Percentiles rank a stretch among this genome's conserved stretches.
phyloP scores from a whole-genome alignment of 1,140 invertebrate genomes.

The Neuroterus valhalla region DNA sequence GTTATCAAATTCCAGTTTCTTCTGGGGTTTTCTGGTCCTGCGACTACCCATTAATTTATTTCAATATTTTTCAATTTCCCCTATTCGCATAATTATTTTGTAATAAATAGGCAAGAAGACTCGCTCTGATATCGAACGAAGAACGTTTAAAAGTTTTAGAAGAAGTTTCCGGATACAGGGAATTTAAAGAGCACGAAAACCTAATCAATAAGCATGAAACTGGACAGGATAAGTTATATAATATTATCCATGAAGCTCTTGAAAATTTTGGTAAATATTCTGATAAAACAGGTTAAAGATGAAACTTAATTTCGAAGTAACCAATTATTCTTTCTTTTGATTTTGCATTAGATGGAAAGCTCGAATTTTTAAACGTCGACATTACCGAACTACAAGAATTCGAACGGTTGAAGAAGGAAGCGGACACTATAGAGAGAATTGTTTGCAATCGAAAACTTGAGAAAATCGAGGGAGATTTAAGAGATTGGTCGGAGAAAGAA shows the following conservation, averaged over 20 bases:
- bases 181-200: background rate
- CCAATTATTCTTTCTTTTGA: background rate
- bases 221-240: background rate
- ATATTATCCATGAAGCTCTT: background rate
- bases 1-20: too few relatives aligned
- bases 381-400: background rate
- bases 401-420: background rate
- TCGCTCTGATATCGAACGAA: background rate
- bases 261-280: constrained; percentile 10
- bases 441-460: background rate
- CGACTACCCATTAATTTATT: too few relatives aligned
- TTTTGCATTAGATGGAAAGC: background rate
- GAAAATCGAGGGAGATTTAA: background rate
- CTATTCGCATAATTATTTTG: background rate
- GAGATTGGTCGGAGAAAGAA: background rate
- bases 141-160: background rate
- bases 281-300: too few relatives aligned
- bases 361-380: background rate
- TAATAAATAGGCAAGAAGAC: background rate
- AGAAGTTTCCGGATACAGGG: background rate
- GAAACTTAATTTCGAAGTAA: background rate
- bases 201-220: background rate
- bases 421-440: background rate
- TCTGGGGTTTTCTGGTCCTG: too few relatives aligned
- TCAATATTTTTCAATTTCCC: background rate